These are phyloP conservation scores for Lepidurus couesii DNA, from an alignment of 1,140 invertebrate species.

Conservation along the genomic window DNA sequence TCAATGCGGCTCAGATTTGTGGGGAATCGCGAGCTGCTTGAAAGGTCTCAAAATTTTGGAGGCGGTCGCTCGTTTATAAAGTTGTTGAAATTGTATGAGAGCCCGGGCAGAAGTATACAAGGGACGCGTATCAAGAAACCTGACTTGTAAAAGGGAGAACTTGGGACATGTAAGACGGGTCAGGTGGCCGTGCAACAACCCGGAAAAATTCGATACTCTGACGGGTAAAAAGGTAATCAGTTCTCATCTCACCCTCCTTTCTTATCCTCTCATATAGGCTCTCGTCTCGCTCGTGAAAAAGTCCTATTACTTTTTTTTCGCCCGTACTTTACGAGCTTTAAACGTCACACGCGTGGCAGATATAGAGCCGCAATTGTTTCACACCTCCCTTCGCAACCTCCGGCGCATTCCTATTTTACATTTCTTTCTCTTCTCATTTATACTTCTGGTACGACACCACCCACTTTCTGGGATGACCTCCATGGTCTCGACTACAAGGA, in stretches of 20 bases:
- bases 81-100: no score
- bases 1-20: no score
- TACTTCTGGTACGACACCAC: neutral
- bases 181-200: neutral
- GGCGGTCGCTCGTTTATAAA: no score
- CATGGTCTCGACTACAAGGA: neutral
- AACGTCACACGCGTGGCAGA: conserved; percentile 9
- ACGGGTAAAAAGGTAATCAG: neutral
- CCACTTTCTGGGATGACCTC: neutral
- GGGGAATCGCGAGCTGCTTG: no score
- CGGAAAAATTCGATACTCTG: neutral
- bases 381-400: neutral
- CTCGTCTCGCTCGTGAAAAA: neutral
- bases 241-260: neutral
- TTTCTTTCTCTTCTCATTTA: neutral
- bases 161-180: neutral
- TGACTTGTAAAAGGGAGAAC: neutral
- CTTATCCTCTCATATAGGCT: neutral
- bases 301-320: neutral
- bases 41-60: no score
- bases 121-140: neutral
- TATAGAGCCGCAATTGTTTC: conserved; percentile 14
- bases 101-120: neutral
- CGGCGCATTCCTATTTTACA: neutral
- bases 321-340: neutral